phyloP scores from a whole-genome alignment of 2,113 vertebrate genomes.

The Uria lomvia region DNA sequence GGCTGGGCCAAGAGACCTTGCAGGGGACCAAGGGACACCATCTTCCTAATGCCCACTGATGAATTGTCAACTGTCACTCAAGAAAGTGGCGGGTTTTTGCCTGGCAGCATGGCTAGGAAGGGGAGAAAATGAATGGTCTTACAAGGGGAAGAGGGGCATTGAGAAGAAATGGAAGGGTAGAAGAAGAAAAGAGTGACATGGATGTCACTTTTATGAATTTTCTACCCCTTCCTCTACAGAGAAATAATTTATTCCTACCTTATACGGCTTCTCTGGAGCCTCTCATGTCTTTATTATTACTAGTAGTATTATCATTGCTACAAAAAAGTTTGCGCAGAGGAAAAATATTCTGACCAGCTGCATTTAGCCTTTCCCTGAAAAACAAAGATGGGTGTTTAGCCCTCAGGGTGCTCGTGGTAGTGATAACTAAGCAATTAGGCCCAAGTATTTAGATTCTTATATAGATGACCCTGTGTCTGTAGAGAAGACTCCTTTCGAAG shows the following conservation, averaged over 20 bases:
- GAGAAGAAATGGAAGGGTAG: not conserved
- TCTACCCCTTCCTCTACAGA: not conserved
- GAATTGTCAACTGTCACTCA: not conserved
- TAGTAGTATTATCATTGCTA: not conserved
- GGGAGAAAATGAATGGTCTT: not conserved
- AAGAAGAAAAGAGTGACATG: not conserved
- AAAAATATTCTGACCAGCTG: not conserved
- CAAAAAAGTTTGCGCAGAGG: not conserved
- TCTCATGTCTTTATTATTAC: not conserved
- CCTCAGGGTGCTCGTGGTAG: not conserved
- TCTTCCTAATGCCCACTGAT: not conserved
- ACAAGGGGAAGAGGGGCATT: not conserved
- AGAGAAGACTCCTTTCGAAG: not conserved
- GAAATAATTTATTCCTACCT: not conserved
- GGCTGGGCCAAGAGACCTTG: not conserved
- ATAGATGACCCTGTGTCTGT: not conserved
- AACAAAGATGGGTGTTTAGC: not conserved
- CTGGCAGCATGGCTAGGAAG: not conserved
- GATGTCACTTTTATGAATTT: not conserved
- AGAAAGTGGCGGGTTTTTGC: not conserved
- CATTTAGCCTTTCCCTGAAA: not conserved
- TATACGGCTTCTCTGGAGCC: not conserved
- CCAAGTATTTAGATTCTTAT: not conserved
- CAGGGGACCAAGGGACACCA: fast-evolving
- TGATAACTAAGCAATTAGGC: not conserved